Evolutionary conservation across 2,888 invertebrate species (phyloP), one percentile per base, ranked within the genome.

Genomic region (Apamea sordens): DNA sequence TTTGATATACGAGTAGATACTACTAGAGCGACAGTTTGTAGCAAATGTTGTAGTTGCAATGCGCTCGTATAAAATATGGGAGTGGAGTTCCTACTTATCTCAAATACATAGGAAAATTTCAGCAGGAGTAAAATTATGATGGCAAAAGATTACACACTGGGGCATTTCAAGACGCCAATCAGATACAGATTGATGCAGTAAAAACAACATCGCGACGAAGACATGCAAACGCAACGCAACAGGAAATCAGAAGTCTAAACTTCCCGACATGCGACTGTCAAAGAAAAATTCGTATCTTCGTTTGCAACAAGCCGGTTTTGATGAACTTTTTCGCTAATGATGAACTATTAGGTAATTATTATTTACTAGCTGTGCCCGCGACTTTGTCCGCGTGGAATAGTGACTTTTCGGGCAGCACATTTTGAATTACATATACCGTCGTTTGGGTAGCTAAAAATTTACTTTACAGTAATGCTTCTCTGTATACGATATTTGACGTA

Each of bases 241-340:
- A 77, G 83, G 83, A 82, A 77, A 50, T 24, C 56, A 24, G n/a
- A 56, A 47, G 11, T 56, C 61, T 56, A 68, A 82, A 82, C 77
- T 72, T 71, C 67, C 71, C 44, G 44, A 53, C 50, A 59, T 73
- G 13, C 41, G 0, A 21, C 32, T 61, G 24, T 80, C 28, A 53
- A 56, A 47, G 15, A 28, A 56, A 53, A 53, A 71, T 13, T 53
- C 4, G 15, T 36, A 36, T 56, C 47, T 63, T 56, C 6, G 1
- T 5, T 72, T 56, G 11, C 21, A 53, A 69, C 10, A 41, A 67
- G 18, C 61, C 28, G 4, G n/a, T n/a, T n/a, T n/a, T n/a, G n/a
- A n/a, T n/a, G n/a, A n/a, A n/a, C n/a, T n/a, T n/a, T n/a, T n/a
- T n/a, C 10, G 44, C 2, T 18, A 28, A 4, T 6, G 0, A 18